Percentiles rank a stretch among this genome's conserved stretches.
These are phyloP conservation scores for Stomatorhinus walkeri DNA, from an alignment of 2,797 vertebrate species.

Conservation along the genomic window DNA sequence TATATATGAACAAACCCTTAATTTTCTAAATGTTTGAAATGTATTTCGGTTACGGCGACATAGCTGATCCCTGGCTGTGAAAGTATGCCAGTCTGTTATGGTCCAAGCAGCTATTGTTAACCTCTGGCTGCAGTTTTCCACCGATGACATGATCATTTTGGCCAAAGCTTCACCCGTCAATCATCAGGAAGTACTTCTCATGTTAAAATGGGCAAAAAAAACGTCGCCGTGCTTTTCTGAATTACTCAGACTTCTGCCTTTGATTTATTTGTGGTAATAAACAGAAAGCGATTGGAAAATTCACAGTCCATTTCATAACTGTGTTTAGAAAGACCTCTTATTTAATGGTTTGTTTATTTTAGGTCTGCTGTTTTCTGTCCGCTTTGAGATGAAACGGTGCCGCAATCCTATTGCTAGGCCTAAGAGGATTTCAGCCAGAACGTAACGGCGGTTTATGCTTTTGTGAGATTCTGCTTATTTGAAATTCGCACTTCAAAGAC, in stretches of 20 bases:
- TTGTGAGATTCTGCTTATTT: constrained; percentile 13
- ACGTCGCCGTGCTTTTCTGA: not conserved
- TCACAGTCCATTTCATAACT: constrained; percentile 7
- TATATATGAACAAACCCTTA: not conserved
- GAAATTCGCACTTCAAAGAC: constrained; percentile 8
- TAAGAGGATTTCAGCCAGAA: not conserved
- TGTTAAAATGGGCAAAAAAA: not conserved
- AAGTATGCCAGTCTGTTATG: not conserved
- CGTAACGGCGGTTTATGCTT: not conserved
- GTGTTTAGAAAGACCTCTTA: not conserved
- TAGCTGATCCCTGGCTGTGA: not conserved
- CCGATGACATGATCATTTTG: not conserved
- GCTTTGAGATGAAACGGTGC: not conserved
- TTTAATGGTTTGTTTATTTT: constrained; percentile 2
- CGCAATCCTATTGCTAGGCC: not conserved
- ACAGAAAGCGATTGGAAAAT: constrained; percentile 4
- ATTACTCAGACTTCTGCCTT: not conserved
- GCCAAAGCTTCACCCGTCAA: constrained; percentile 1
- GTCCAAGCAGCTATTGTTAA: not conserved
- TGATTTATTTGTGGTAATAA: constrained; percentile 9
- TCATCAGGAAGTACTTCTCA: not conserved
- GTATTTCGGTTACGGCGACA: not conserved
- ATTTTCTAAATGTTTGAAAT: not conserved
- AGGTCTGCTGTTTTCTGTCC: not conserved
- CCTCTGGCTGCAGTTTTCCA: not conserved